These are phyloP conservation scores for Abrostola triplasia DNA, from an alignment of 2,888 invertebrate genomes.

Conservation along the genomic window DNA sequence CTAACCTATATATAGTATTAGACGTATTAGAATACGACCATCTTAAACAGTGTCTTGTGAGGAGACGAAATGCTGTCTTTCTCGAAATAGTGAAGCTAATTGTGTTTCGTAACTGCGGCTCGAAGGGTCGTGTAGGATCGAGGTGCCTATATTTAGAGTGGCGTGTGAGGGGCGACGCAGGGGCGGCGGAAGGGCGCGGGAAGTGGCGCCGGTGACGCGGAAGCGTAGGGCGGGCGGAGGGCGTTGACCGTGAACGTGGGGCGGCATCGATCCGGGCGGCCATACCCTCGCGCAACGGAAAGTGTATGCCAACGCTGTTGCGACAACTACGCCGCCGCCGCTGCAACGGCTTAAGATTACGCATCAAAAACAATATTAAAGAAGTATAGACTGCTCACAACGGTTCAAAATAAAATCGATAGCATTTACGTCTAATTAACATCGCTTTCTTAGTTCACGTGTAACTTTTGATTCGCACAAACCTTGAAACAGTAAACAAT, in stretches of 20 bases:
- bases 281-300: conserved; percentile 88
- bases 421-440: too few relatives aligned
- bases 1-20: conserved; percentile 58
- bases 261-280: conserved; percentile 83
- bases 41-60: conserved; percentile 56
- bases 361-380: neutral
- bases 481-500: too few relatives aligned
- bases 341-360: conserved; percentile 23
- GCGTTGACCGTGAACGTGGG: conserved; percentile 88
- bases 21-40: conserved; percentile 39
- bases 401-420: too few relatives aligned
- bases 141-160: conserved; percentile 80
- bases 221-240: conserved; percentile 88
- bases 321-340: conserved; percentile 27
- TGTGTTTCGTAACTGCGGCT: conserved; percentile 82
- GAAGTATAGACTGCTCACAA: neutral
- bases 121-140: conserved; percentile 78
- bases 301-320: conserved; percentile 66
- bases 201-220: conserved; percentile 78
- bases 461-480: too few relatives aligned
- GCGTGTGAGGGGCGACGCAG: conserved; percentile 55
- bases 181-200: conserved; percentile 45
- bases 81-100: conserved; percentile 84
- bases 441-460: too few relatives aligned
- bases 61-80: conserved; percentile 66